Base-by-base conservation (phyloP, 2,888 invertebrate species). In the Bugula neritina region DNA sequence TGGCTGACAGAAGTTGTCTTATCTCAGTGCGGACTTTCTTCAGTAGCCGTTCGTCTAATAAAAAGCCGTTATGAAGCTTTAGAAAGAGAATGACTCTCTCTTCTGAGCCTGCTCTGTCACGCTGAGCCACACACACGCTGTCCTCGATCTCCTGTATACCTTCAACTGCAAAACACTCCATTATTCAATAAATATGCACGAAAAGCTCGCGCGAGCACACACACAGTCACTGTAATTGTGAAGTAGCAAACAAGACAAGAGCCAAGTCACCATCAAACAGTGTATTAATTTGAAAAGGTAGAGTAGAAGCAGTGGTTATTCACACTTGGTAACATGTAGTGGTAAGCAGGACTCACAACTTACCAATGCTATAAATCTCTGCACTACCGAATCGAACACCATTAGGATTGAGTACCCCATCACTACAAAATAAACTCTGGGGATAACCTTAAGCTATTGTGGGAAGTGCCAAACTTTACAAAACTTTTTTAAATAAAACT, bases 331-430 rank as follows among this genome's bases (percentile, higher is more conserved):
- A n/a, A n/a, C n/a, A n/a, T n/a, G n/a, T n/a, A n/a, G n/a, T n/a
- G n/a, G n/a, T n/a, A n/a, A n/a, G n/a, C n/a, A n/a, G n/a, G n/a
- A n/a, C n/a, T n/a, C n/a, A 43, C 21, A 35, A 71, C 83, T 80
- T 77, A 86, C 86, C 87, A 73, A 87, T 83, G 75, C 86, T 84
- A 77, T 88, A 88, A 73, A 88, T 87, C 79, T 88, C 88, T n/a
- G 88, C 86, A 77, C 87, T 87, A 31, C 88, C 88, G 80, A 88
- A 88, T 35, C 88, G 79, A 0, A 88, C 87, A 29, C 88, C 88
- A 79, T 86, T 86, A 27, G 88, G 87, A 78, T 88, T 88, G 55
- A 88, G 78, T 0, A 87, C 87, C 0, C 87, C 87, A 80, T 88
- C 88, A 81, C 87, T 85, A 77, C 43, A 77, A 77, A 73, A 43